Percentiles rank a stretch among this genome's conserved stretches.
Conservation (phyloP, 2,113 vertebrate genomes). For the Chrysemys picta region DNA sequence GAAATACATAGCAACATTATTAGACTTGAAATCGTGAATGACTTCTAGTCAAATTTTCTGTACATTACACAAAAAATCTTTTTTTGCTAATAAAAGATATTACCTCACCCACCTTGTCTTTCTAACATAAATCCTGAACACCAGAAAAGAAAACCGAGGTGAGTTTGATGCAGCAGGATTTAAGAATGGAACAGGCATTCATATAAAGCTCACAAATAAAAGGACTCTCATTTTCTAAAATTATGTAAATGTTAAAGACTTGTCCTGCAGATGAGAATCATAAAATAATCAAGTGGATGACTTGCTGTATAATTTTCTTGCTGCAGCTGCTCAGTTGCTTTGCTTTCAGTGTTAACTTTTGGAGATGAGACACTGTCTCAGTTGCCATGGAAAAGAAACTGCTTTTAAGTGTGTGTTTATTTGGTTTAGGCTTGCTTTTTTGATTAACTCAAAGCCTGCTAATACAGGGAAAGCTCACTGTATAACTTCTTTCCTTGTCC, state of each 20-base stretch:
- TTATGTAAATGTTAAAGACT: neutral
- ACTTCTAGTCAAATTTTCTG: neutral
- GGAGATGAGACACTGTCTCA: neutral
- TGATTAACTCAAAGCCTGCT: neutral
- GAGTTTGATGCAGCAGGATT: neutral
- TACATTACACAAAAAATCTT: neutral
- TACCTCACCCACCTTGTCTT: neutral
- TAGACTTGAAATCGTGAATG: neutral
- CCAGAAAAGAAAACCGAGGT: neutral
- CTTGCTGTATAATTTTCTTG: neutral
- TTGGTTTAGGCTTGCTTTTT: neutral
- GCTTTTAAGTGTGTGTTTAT: neutral
- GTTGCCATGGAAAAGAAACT: conserved; percentile 4
- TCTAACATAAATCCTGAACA: neutral
- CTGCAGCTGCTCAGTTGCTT: neutral
- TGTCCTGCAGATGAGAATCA: neutral
- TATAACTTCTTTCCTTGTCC: neutral
- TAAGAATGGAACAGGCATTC: neutral
- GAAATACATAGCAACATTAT: neutral
- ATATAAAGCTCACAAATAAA: neutral
- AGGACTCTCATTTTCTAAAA: neutral
- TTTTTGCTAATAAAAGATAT: neutral
- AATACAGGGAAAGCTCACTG: neutral
- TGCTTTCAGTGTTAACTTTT: neutral
- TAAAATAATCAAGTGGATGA: neutral